Evolutionary conservation across 37 sponge, comb jelly and placozoan species (phyloP), one percentile per base, ranked within the genome.

Genomic region (Bolinopsis microptera): DNA sequence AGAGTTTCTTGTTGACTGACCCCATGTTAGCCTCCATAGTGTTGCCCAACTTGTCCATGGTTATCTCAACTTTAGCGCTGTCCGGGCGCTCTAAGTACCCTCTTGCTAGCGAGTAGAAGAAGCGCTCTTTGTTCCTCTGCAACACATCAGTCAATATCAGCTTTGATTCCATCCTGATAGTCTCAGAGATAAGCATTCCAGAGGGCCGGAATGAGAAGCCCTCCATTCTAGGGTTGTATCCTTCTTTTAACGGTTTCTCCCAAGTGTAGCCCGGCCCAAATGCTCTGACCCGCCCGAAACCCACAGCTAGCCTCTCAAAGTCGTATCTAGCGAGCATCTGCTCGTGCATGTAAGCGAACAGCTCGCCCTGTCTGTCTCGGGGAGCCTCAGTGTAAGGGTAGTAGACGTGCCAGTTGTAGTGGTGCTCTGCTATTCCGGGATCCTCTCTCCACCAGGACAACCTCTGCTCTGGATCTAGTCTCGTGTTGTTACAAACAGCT

Each of bases 341-440:
- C 67, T 86, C 67, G 90, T 86, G 90, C 90, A 86, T 86, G 90
- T 86, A 86, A 41, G 90, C 90, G 26, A 86, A 86, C 0, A 86
- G 67, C 61, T 86, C 90, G 0, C 90, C 90, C 67, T 86, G 90
- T 39, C 90, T 39, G 67, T 86, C 90, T 26, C 90, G 9, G 67
- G 35, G 36, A 39, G 90, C 28, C 25, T 86, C 90, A 41, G 90
- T 86, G 90, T 86, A 86, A 30, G 90, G 90, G 67, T 86, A 86
- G 90, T 86, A 86, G 27, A 86, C 67, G 25, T 86, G 90, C 90
- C 90, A 86, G 90, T 86, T 86, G 35, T 41, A 33, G 28, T 86
- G 90, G 90, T 86, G 90, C 30, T 24, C n/a, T 25, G 90, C 90
- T 0, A 86, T 18, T 22, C 90, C 90, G 3, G 90, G 90, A 27